These are phyloP conservation scores for Rhysida immarginata DNA, from an alignment of 1,140 invertebrate genomes.

Conservation along the genomic window DNA sequence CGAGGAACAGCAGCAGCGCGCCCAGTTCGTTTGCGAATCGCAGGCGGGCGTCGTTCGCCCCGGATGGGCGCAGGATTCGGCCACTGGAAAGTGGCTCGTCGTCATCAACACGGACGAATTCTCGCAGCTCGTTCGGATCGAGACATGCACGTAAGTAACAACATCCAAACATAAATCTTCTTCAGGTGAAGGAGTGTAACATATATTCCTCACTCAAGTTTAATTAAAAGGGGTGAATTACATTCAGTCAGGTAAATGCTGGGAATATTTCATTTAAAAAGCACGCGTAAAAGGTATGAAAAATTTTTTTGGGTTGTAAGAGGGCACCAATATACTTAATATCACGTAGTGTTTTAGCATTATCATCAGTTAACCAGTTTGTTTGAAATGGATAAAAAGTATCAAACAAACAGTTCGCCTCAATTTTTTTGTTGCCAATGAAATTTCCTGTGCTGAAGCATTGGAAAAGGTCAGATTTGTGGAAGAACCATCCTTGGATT, in stretches of 20 bases:
- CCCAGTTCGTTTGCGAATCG: constrained; percentile 32
- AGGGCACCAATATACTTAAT: background rate
- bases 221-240: no score
- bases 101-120: constrained; percentile 31
- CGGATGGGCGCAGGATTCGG: constrained; percentile 31
- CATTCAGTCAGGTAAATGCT: background rate
- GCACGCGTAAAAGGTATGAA: no score
- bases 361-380: background rate
- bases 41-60: constrained; percentile 28
- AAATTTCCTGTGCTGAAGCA: no score
- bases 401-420: no score
- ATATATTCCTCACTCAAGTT: no score
- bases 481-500: no score
- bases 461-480: no score
- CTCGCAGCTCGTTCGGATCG: constrained; percentile 30
- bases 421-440: no score
- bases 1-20: no score
- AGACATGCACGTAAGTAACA: constrained; percentile 29
- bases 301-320: background rate
- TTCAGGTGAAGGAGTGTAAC: no score
- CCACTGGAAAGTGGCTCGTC: constrained; percentile 30
- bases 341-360: background rate
- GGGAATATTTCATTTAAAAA: no score
- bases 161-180: background rate
- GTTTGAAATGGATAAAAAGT: no score